Conservation (phyloP, 2,888 invertebrate genomes). For the Gonocerus acuteangulatus region DNA sequence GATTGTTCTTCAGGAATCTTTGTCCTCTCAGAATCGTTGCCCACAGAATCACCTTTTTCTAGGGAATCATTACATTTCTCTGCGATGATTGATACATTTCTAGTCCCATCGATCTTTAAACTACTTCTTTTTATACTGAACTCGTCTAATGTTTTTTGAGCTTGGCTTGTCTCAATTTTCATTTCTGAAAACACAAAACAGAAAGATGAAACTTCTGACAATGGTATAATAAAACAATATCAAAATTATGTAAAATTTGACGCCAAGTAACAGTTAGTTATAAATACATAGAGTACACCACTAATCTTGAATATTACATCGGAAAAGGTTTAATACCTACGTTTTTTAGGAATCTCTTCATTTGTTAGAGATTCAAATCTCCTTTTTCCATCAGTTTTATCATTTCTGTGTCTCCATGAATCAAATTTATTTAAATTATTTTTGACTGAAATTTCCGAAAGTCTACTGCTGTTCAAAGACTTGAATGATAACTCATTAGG, state of each 20-base stretch:
- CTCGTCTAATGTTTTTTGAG: background rate
- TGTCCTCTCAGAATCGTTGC: no score
- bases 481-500: conserved; percentile 27
- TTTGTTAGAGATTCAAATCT: background rate
- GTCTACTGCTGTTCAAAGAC: no score
- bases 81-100: background rate
- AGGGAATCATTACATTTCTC: background rate
- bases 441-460: background rate
- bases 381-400: conserved; percentile 8
- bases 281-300: no score
- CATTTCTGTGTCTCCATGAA: conserved; percentile 20
- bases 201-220: background rate
- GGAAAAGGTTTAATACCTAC: no score
- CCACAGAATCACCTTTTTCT: background rate
- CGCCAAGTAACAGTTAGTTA: no score
- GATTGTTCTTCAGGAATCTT: background rate
- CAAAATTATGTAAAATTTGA: no score
- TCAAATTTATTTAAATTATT: conserved; percentile 9
- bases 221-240: background rate
- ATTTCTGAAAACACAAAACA: conserved; percentile 14
- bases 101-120: background rate
- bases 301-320: no score
- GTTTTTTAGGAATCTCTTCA: conserved; percentile 2
- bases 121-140: background rate
- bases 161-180: conserved; percentile 20